Conservation (phyloP, 1,140 invertebrate genomes). For the Drosophila oshimai region DNA sequence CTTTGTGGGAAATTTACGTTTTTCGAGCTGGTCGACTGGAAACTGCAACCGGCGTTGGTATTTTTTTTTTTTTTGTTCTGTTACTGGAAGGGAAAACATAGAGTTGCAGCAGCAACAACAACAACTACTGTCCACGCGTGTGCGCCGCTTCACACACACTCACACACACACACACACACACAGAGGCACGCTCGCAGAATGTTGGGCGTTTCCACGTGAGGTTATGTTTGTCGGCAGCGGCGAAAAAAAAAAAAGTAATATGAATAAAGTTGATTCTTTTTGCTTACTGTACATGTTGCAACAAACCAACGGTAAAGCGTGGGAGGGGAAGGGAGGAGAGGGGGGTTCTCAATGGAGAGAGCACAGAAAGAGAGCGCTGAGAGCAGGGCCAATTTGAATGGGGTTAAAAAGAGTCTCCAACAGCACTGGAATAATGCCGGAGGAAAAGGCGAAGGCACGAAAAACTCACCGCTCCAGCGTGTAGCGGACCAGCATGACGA, state of each 20-base stretch:
- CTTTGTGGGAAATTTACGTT: slow-evolving; percentile 54
- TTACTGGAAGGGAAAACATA: slow-evolving; percentile 60
- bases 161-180: slow-evolving; percentile 1
- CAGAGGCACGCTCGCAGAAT: slow-evolving; percentile 33
- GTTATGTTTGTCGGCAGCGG: slow-evolving; percentile 60
- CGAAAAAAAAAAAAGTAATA: slow-evolving; percentile 7
- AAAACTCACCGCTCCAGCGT: slow-evolving; percentile 89
- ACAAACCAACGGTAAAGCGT: background rate
- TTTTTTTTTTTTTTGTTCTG: background rate
- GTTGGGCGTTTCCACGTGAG: slow-evolving; percentile 80
- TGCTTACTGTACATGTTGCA: slow-evolving; percentile 61
- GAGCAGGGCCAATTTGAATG: slow-evolving; percentile 9
- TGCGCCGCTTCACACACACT: slow-evolving; percentile 5
- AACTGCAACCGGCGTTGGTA: slow-evolving; percentile 22
- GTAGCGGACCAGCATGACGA: slow-evolving; percentile 89
- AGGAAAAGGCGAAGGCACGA: background rate
- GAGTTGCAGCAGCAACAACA: slow-evolving; percentile 46
- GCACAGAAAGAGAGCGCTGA: slow-evolving; percentile 40
- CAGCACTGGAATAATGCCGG: background rate
- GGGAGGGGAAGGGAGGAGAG: slow-evolving; percentile 6
- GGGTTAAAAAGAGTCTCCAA: background rate
- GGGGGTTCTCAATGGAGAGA: slow-evolving; percentile 25
- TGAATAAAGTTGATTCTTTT: slow-evolving; percentile 36
- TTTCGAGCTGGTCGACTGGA: slow-evolving; percentile 6
- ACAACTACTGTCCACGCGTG: slow-evolving; percentile 3